phyloP scores from a whole-genome alignment of 2,113 vertebrate species.

The Noctilio leporinus region DNA sequence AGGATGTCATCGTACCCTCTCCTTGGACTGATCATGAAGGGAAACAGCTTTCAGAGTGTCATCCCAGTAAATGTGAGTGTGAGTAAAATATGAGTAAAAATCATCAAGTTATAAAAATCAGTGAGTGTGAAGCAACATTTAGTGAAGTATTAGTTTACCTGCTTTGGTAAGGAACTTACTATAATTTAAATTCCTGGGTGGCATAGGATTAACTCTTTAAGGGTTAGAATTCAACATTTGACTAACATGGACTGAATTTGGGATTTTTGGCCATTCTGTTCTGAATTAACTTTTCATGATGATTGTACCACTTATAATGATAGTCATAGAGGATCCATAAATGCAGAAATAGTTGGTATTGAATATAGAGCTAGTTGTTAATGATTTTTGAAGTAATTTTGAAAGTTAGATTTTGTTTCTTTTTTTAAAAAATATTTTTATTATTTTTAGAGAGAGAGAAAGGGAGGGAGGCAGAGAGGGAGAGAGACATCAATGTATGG shows the following conservation, averaged over 20 bases:
- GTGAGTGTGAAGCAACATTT: background rate
- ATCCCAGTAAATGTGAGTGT: slow-evolving; percentile 85
- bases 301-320: background rate
- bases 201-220: background rate
- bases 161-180: background rate
- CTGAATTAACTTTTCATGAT: background rate
- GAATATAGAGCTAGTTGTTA: background rate
- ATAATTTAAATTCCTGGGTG: background rate
- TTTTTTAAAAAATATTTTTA: no score
- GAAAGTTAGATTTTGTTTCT: slow-evolving; percentile 1
- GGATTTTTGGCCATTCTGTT: background rate
- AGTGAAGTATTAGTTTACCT: background rate
- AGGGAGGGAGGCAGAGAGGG: no score
- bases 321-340: background rate
- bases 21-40: slow-evolving; percentile 89
- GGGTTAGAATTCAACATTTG: background rate
- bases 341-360: background rate
- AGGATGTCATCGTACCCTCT: slow-evolving; percentile 93
- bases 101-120: background rate
- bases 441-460: no score
- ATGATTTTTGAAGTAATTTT: background rate
- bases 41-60: slow-evolving; percentile 80
- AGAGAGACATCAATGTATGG: no score
- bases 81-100: background rate
- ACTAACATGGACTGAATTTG: background rate